A percentile compares a stretch with the other conserved stretches of the same genome.
Evolutionary conservation across 2,113 vertebrate genomes (phyloP).

Genomic region (Colistium nudipinnis): DNA sequence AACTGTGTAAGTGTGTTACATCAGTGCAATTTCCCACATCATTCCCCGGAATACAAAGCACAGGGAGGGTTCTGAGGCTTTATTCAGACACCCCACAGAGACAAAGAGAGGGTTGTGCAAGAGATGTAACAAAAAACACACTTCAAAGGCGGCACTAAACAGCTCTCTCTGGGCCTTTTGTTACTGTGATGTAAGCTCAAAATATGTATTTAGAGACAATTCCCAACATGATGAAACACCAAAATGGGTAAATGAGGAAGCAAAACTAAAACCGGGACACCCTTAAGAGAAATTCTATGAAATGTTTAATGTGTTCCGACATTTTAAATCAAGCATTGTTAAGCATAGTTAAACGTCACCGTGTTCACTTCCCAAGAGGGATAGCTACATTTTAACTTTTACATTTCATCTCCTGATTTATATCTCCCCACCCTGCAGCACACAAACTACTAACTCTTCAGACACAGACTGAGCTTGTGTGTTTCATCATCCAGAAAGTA

Average conservation of each 20-base stretch:
- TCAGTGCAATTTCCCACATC: constrained; percentile 17
- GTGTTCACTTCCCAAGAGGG: background rate
- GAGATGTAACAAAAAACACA: constrained; percentile 42
- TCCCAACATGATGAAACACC: background rate
- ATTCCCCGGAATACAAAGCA: constrained; percentile 12
- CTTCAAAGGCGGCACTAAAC: constrained; percentile 27
- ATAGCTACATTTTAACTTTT: background rate
- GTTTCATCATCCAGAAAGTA: too few relatives aligned
- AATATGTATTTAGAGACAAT: background rate
- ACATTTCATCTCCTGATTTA: background rate
- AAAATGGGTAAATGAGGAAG: background rate
- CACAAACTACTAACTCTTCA: constrained; percentile 12
- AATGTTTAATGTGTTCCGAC: background rate
- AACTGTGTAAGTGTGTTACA: constrained; percentile 17
- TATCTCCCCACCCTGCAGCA: background rate
- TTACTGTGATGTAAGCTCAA: constrained; percentile 35
- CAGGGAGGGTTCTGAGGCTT: background rate
- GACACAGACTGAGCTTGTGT: too few relatives aligned
- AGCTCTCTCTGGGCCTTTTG: constrained; percentile 18
- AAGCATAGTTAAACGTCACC: background rate
- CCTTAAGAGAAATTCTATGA: background rate
- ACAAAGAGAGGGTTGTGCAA: constrained; percentile 37
- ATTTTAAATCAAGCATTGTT: background rate
- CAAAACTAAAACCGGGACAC: background rate
- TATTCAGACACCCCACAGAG: constrained; percentile 24